These are phyloP conservation scores for Trachurus trachurus DNA, from an alignment of 2,797 vertebrate species.

Conservation along the genomic window DNA sequence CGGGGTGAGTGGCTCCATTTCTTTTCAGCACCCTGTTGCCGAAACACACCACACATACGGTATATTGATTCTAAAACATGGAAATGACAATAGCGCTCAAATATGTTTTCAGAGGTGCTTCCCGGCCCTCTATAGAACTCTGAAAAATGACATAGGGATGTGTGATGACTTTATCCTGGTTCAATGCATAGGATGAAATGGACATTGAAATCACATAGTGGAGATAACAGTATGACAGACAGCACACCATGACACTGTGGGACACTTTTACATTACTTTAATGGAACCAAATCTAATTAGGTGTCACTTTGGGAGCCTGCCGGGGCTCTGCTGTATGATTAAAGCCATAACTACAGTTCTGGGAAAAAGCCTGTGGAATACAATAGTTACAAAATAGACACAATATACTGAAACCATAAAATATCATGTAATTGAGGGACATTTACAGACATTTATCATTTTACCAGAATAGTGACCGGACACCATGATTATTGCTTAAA, in stretches of 20 bases:
- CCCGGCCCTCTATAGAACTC: neutral
- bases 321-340: constrained; percentile 12
- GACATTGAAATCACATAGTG: neutral
- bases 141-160: neutral
- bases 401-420: neutral
- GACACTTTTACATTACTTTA: neutral
- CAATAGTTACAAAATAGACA: neutral
- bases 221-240: neutral
- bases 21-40: neutral
- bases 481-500: too few relatives aligned
- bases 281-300: constrained; percentile 13
- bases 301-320: constrained; percentile 4
- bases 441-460: too few relatives aligned
- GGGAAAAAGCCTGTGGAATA: neutral
- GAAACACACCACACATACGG: neutral
- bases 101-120: neutral
- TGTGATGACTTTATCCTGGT: neutral
- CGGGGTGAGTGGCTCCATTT: neutral
- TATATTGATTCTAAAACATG: neutral
- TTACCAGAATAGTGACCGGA: too few relatives aligned
- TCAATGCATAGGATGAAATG: neutral
- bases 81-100: neutral
- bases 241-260: neutral
- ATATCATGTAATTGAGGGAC: too few relatives aligned
- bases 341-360: constrained; percentile 25